Evolutionary conservation across 1,140 invertebrate species (phyloP).

Genomic region (Saccostrea glomerata): DNA sequence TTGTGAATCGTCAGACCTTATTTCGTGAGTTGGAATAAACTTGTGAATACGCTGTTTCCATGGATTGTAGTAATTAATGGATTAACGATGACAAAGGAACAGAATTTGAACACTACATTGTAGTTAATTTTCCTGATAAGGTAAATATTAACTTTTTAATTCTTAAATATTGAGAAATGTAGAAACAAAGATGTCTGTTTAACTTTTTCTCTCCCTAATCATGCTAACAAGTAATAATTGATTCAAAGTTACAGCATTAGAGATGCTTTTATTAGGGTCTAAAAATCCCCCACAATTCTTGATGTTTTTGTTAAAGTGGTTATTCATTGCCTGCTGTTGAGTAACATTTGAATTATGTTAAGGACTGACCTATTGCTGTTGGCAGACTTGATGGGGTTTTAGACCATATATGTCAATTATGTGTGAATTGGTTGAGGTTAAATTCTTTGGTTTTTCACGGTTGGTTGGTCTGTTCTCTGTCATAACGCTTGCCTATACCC

Average conservation of each 20-base stretch:
- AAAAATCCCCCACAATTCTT: no score
- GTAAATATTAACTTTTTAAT: no score
- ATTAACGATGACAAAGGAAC: not conserved
- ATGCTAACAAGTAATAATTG: no score
- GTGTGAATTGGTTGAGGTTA: slow-evolving; percentile 24
- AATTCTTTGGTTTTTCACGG: slow-evolving; percentile 18
- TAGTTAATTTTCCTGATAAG: no score
- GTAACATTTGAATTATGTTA: not conserved
- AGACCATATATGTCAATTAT: slow-evolving; percentile 16
- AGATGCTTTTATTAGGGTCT: no score
- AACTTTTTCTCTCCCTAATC: no score
- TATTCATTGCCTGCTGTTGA: not conserved
- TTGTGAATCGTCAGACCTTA: not conserved
- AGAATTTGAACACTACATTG: no score
- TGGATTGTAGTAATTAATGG: slow-evolving; percentile 6
- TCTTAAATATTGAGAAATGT: no score
- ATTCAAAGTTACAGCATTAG: no score
- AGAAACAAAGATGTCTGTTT: no score
- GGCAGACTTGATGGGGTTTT: not conserved
- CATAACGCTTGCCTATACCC: not conserved
- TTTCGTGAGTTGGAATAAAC: no score
- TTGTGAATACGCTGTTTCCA: not conserved
- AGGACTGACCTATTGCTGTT: not conserved
- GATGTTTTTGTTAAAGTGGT: no score
- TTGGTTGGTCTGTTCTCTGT: not conserved